Conservation (phyloP, 1,140 invertebrate genomes). For the Anastrepha ludens region DNA sequence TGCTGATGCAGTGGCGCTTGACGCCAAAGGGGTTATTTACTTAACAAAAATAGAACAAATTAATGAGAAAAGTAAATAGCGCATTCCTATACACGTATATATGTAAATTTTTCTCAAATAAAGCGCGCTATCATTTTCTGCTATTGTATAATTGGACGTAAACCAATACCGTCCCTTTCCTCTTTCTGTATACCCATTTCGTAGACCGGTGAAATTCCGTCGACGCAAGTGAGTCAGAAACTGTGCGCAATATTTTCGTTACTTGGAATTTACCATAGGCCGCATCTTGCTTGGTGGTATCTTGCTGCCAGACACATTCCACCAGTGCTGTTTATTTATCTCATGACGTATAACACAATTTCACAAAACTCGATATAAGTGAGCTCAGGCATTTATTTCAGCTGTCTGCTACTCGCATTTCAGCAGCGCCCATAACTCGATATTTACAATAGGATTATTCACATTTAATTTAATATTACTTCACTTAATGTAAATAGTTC, state of each 20-base stretch:
- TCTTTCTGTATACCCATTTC: not conserved
- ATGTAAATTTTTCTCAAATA: no score
- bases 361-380: not conserved
- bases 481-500: not conserved
- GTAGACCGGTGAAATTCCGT: conserved; percentile 21
- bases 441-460: not conserved
- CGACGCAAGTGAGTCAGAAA: not conserved
- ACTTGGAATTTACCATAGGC: not conserved
- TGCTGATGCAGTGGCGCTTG: no score
- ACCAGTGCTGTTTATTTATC: not conserved
- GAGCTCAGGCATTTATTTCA: not conserved
- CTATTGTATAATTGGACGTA: no score
- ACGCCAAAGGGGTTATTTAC: no score
- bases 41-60: no score
- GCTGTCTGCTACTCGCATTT: not conserved
- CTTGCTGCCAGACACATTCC: not conserved
- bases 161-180: no score
- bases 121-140: no score
- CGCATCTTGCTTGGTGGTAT: not conserved
- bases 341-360: not conserved
- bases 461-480: not conserved
- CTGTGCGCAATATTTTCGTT: not conserved
- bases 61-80: no score
- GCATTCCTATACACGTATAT: no score
- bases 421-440: not conserved